phyloP scores from a whole-genome alignment of 2,113 vertebrate species.

The Myrmophylax atrothorax region DNA sequence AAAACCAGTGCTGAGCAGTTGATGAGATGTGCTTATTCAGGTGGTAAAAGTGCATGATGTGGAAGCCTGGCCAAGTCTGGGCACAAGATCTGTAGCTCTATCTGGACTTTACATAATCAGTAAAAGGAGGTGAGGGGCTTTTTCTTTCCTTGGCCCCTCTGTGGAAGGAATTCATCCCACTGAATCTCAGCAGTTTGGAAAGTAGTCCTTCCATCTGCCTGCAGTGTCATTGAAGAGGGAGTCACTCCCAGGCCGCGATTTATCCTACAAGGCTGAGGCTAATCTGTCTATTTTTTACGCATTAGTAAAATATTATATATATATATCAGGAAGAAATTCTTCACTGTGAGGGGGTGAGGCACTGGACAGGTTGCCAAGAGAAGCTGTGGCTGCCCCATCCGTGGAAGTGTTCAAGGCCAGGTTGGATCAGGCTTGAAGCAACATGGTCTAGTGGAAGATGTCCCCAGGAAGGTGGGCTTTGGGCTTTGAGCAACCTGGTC shows the following conservation, averaged over 20 bases:
- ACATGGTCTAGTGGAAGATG: not conserved
- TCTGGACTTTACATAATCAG: not conserved
- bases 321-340: not conserved
- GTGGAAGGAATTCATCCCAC: not conserved
- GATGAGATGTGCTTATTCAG: not conserved
- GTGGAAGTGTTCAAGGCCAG: not conserved
- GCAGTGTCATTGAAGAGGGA: not conserved
- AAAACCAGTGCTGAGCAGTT: not conserved
- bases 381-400: not conserved
- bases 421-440: not conserved
- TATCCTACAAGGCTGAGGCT: not conserved
- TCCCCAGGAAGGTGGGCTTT: not conserved
- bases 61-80: not conserved
- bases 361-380: not conserved
- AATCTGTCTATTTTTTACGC: not conserved
- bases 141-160: not conserved
- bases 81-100: not conserved
- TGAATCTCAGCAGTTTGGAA: not conserved
- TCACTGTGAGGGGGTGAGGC: not conserved
- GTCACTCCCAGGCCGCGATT: not conserved
- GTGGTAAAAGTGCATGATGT: rapidly evolving
- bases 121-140: not conserved
- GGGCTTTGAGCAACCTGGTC: not conserved
- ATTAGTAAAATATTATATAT: not conserved
- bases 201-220: not conserved